phyloP scores from a whole-genome alignment of 2,113 vertebrate genomes.

The Crotalus tigris region DNA sequence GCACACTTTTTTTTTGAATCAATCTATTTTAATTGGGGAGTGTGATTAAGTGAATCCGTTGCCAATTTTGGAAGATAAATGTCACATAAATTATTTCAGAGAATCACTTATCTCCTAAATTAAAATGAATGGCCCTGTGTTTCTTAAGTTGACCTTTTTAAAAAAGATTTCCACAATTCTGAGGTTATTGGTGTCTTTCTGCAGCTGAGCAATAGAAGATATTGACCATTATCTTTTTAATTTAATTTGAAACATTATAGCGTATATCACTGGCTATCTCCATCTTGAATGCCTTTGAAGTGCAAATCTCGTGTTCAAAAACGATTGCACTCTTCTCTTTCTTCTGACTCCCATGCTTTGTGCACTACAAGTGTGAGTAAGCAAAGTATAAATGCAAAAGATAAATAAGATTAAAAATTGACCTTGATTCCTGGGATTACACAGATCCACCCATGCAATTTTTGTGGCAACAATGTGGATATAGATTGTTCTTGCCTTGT shows the following conservation, averaged over 20 bases:
- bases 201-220: background rate
- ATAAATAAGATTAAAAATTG: background rate
- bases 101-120: background rate
- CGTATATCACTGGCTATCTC: background rate
- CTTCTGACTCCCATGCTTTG: background rate
- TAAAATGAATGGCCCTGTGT: background rate
- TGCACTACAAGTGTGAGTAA: background rate
- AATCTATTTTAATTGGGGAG: background rate
- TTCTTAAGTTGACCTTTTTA: background rate
- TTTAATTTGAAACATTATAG: background rate
- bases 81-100: background rate
- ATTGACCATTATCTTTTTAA: background rate
- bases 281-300: background rate
- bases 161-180: background rate
- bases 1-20: background rate
- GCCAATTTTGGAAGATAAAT: background rate
- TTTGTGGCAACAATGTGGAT: background rate
- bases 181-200: background rate
- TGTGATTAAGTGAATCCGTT: background rate
- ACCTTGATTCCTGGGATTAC: background rate
- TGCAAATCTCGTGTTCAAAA: background rate
- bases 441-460: background rate
- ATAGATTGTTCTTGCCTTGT: background rate
- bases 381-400: background rate
- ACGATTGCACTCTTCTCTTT: background rate